Percentiles rank a stretch among this genome's conserved stretches.
phyloP scores from a whole-genome alignment of 2,888 invertebrate genomes.

The Ectemnius continuus region DNA sequence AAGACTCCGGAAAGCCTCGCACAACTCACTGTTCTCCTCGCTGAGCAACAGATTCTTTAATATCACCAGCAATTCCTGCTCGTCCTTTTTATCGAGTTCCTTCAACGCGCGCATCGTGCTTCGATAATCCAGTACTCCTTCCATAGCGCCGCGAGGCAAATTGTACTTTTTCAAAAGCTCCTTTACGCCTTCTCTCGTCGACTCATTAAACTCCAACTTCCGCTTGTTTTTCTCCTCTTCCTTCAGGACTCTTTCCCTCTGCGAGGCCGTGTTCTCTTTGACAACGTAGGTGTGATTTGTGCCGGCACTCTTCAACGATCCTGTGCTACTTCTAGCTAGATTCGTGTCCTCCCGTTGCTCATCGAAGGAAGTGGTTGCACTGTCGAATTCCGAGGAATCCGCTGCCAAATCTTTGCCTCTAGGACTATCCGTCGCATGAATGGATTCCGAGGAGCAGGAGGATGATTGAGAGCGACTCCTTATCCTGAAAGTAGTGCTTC shows the following conservation, averaged over 20 bases:
- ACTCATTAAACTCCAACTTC: no score
- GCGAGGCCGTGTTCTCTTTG: not conserved
- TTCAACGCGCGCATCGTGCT: conserved; percentile 11
- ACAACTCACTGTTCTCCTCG: not conserved
- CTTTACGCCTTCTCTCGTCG: no score
- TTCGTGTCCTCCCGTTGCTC: not conserved
- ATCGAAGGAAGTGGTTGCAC: not conserved
- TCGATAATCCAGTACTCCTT: not conserved
- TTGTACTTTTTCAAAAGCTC: no score
- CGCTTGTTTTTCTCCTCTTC: no score
- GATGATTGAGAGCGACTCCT: not conserved
- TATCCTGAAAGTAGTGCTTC: conserved; percentile 20
- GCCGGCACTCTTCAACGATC: conserved; percentile 41
- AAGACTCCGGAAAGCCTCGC: conserved; percentile 2
- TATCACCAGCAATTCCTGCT: conserved; percentile 31
- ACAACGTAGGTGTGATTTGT: conserved; percentile 50
- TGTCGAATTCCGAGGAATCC: not conserved
- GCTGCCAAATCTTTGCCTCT: not conserved
- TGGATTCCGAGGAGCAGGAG: not conserved
- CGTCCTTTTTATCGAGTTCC: conserved; percentile 26
- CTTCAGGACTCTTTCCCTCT: no score
- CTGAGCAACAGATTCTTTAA: conserved; percentile 30
- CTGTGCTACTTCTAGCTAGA: conserved; percentile 10
- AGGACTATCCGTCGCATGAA: not conserved
- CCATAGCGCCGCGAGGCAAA: no score